Evolutionary conservation across 2,113 vertebrate genomes (phyloP).

Genomic region (Parotia lawesii): DNA sequence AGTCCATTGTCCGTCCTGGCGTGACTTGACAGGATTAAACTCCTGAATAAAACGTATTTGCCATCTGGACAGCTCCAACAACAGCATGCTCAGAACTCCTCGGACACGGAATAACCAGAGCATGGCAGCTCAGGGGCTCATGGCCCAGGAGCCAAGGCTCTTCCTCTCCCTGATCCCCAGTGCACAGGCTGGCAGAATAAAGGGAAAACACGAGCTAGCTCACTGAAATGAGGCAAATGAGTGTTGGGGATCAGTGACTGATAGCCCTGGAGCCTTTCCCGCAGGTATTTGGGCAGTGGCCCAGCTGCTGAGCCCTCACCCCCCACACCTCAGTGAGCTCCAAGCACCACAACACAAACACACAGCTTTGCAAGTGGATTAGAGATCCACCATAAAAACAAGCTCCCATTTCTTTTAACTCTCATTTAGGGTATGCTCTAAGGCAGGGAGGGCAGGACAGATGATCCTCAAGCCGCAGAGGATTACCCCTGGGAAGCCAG

Average conservation of each 20-base stretch:
- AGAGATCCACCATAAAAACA: not conserved
- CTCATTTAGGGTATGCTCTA: not conserved
- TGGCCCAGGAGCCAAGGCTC: not conserved
- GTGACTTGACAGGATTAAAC: slow-evolving; percentile 25
- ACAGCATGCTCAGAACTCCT: not conserved
- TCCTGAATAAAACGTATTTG: slow-evolving; percentile 27
- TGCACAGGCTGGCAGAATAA: not conserved
- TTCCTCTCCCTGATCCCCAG: not conserved
- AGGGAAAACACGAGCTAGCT: not conserved
- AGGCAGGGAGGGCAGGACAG: not conserved
- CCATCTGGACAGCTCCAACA: not conserved
- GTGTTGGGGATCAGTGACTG: not conserved
- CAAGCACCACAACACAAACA: not conserved
- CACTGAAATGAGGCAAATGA: not conserved
- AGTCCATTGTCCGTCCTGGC: not conserved
- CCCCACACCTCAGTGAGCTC: not conserved
- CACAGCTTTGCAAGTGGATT: not conserved
- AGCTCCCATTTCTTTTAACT: not conserved
- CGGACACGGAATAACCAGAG: fast-evolving
- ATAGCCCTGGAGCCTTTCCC: not conserved
- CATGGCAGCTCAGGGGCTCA: not conserved
- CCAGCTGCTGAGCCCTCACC: not conserved
- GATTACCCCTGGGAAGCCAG: not conserved
- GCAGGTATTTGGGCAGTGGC: not conserved
- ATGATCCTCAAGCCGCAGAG: not conserved